Evolutionary conservation across 2,113 vertebrate genomes (phyloP).

Genomic region (Scytalopus superciliaris): DNA sequence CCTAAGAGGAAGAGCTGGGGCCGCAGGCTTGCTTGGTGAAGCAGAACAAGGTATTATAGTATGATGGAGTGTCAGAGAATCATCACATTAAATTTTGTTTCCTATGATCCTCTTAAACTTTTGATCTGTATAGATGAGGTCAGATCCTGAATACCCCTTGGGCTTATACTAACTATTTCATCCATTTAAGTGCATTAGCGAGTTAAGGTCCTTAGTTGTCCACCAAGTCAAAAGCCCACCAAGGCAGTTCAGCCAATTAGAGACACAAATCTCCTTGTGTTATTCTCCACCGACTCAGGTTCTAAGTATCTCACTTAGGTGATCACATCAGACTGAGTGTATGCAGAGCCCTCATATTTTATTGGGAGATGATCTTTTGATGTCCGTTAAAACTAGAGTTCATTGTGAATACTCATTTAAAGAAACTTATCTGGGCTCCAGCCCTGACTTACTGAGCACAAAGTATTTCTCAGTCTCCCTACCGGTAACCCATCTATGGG

Average conservation of each 20-base stretch:
- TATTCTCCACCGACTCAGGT: not conserved
- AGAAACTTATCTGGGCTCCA: not conserved
- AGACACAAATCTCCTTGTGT: not conserved
- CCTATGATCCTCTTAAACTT: not conserved
- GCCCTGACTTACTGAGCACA: not conserved
- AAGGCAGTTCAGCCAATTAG: not conserved
- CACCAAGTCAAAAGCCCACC: not conserved
- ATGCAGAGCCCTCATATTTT: not conserved
- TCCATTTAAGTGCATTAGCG: not conserved
- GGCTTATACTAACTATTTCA: not conserved
- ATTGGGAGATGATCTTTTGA: not conserved
- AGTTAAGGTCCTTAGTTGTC: not conserved
- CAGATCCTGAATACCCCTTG: not conserved
- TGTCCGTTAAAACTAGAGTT: not conserved
- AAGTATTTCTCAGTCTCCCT: not conserved
- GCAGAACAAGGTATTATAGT: not conserved
- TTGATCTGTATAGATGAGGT: not conserved
- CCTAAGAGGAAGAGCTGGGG: not conserved
- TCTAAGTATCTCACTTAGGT: not conserved
- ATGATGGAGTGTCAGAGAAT: not conserved
- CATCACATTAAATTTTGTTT: not conserved
- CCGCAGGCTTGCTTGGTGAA: not conserved
- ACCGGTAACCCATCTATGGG: not conserved
- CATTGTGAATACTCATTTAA: not conserved
- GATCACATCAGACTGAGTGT: not conserved